phyloP scores from a whole-genome alignment of 2,113 vertebrate species.

The Chionomys nivalis region DNA sequence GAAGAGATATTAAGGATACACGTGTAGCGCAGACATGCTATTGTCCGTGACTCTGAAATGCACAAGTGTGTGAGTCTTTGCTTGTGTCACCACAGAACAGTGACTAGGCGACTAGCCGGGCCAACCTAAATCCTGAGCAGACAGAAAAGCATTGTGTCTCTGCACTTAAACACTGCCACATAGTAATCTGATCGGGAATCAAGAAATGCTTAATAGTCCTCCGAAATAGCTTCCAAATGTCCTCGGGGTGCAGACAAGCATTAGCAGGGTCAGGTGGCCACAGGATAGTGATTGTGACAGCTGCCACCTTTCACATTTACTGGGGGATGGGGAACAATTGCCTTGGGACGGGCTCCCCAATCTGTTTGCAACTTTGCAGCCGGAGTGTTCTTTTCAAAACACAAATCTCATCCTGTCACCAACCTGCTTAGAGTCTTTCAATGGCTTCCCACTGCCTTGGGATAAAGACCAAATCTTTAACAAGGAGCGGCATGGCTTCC shows the following conservation, averaged over 20 bases:
- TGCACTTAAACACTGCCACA: constrained; percentile 43
- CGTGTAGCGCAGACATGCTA: neutral
- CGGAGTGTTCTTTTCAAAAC: constrained; percentile 71
- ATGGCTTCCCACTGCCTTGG: constrained; percentile 69
- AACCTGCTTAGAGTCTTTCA: constrained; percentile 66
- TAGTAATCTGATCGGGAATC: constrained; percentile 63
- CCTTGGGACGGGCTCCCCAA: constrained; percentile 67
- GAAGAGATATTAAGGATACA: neutral
- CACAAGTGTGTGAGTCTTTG: neutral
- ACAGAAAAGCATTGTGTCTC: constrained; percentile 56
- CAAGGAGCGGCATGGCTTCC: neutral
- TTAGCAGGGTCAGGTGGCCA: constrained; percentile 59
- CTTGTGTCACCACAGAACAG: neutral
- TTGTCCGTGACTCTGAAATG: neutral
- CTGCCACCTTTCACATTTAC: constrained; percentile 37
- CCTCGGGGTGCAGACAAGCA: constrained; percentile 55
- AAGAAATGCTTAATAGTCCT: constrained; percentile 71
- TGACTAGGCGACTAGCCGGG: neutral
- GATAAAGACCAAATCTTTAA: constrained; percentile 74
- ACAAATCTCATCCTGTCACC: constrained; percentile 72
- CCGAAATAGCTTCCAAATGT: constrained; percentile 73
- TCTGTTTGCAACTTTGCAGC: constrained; percentile 66
- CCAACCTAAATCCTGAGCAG: constrained; percentile 48
- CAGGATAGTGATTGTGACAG: constrained; percentile 62
- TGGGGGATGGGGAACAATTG: constrained; percentile 57